phyloP scores from a whole-genome alignment of 2,113 vertebrate genomes.

The Gorsachius goisagi region DNA sequence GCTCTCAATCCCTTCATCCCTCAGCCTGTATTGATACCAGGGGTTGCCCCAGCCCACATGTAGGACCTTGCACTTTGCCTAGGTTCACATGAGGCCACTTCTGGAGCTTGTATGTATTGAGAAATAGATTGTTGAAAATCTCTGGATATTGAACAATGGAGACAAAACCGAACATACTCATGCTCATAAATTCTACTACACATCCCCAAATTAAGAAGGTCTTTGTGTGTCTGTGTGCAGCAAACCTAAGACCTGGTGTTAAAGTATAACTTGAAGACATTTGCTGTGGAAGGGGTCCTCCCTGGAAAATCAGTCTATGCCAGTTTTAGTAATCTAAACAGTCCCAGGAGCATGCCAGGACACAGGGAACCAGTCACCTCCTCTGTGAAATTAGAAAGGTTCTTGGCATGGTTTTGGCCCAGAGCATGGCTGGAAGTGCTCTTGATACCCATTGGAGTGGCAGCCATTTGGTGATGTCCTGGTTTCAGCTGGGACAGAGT shows the following conservation, averaged over 20 bases:
- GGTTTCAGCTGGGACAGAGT: too few species aligned
- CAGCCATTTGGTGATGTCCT: neutral
- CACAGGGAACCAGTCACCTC: neutral
- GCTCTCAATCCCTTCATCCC: too few species aligned
- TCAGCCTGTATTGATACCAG: neutral
- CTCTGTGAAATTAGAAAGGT: neutral
- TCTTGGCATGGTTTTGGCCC: neutral
- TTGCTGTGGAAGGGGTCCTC: neutral
- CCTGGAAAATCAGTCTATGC: neutral
- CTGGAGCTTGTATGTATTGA: neutral
- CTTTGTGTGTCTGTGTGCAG: neutral
- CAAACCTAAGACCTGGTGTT: neutral
- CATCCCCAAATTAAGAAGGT: neutral
- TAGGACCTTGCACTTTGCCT: neutral
- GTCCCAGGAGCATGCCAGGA: neutral
- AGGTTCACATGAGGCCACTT: neutral
- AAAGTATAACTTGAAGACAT: neutral
- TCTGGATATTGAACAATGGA: neutral
- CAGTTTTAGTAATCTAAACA: neutral
- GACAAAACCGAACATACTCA: neutral
- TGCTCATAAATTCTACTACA: neutral
- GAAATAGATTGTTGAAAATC: neutral
- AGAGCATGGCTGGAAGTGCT: neutral
- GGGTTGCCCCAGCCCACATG: too few species aligned
- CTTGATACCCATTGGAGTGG: neutral